These are phyloP conservation scores for Hiodon tergisus DNA, from an alignment of 2,113 vertebrate genomes.

Conservation along the genomic window DNA sequence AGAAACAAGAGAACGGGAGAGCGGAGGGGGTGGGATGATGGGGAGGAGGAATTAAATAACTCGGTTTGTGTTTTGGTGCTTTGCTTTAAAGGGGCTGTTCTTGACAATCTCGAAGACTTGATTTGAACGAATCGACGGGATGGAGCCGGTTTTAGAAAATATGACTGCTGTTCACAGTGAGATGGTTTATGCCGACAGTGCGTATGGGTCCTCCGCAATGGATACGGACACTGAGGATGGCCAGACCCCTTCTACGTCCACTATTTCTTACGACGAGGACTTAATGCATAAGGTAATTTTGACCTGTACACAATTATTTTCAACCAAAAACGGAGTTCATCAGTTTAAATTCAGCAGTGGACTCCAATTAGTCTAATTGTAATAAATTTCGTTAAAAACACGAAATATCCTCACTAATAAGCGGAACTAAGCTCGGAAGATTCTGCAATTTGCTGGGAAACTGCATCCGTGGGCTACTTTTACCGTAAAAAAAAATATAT, in stretches of 20 bases:
- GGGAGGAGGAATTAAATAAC: too few species aligned
- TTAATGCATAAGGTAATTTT: constrained; percentile 66
- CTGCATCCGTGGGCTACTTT: too few species aligned
- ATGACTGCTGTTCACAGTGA: constrained; percentile 53
- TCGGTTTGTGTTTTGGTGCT: not conserved
- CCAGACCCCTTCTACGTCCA: constrained; percentile 33
- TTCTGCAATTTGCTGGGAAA: too few species aligned
- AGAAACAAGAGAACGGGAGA: not conserved
- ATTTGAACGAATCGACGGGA: constrained; percentile 23
- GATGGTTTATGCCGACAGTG: constrained; percentile 49
- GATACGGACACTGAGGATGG: constrained; percentile 40
- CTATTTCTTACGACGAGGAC: constrained; percentile 58
- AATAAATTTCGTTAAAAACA: too few species aligned
- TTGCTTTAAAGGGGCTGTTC: constrained; percentile 11
- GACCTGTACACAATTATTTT: not conserved
- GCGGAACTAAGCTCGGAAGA: too few species aligned
- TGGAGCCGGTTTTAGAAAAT: constrained; percentile 54
- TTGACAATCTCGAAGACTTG: constrained; percentile 3
- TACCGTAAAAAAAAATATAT: too few species aligned
- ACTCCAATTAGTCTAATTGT: too few species aligned
- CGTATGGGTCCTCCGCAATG: constrained; percentile 42
- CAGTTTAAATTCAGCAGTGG: too few species aligned
- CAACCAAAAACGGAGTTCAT: too few species aligned
- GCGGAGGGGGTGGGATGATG: not conserved
- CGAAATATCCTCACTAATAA: too few species aligned